Evolutionary conservation across 2,888 invertebrate genomes (phyloP).

Genomic region (Keiferia lycopersicella): DNA sequence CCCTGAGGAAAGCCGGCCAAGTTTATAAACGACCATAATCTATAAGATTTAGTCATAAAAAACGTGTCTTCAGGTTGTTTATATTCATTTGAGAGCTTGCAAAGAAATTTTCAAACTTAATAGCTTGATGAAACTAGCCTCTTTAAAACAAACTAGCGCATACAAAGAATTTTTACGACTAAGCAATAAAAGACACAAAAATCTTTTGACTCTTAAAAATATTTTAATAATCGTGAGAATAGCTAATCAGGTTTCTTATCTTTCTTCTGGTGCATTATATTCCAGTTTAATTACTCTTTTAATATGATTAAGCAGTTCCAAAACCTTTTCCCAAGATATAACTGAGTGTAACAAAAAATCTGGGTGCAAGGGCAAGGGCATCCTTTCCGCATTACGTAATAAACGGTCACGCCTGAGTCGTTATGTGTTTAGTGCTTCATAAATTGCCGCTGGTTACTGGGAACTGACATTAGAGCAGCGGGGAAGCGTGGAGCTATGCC

Average conservation of each 20-base stretch:
- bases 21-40: constrained; percentile 26
- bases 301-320: background rate
- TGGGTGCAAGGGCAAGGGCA: constrained; percentile 8
- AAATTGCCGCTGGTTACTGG: constrained; percentile 32
- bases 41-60: constrained; percentile 24
- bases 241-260: background rate
- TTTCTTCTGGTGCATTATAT: background rate
- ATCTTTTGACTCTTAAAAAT: background rate
- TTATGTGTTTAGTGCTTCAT: constrained; percentile 27
- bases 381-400: constrained; percentile 19
- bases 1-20: constrained; percentile 39
- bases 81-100: constrained; percentile 13
- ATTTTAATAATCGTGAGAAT: constrained; percentile 12
- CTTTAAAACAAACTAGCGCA: background rate
- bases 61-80: constrained; percentile 19
- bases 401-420: constrained; percentile 21
- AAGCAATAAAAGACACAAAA: background rate
- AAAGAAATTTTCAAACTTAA: background rate
- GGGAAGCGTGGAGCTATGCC: constrained; percentile 43
- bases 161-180: constrained; percentile 1
- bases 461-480: constrained; percentile 42
- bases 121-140: background rate
- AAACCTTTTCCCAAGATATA: background rate
- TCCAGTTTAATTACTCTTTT: background rate
- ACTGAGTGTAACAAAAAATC: constrained; percentile 6